These are phyloP conservation scores for Alcis repandata DNA, from an alignment of 2,888 invertebrate genomes.

Conservation along the genomic window DNA sequence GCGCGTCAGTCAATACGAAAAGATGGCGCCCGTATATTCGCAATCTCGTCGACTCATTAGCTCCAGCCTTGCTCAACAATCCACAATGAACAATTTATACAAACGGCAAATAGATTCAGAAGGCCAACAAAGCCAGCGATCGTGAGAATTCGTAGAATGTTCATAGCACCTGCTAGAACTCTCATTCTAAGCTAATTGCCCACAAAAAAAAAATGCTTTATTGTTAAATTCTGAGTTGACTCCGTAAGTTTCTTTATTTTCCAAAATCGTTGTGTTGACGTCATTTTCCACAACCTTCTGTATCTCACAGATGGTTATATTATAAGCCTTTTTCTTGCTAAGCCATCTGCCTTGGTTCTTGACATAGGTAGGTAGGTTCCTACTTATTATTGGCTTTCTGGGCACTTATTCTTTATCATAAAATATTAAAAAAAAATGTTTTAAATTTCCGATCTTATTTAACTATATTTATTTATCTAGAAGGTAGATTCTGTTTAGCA, in stretches of 20 bases:
- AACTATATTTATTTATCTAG: not conserved
- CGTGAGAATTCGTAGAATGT: constrained; percentile 61
- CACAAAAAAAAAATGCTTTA: constrained; percentile 32
- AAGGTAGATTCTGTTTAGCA: constrained; percentile 2
- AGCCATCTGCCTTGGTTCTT: no score
- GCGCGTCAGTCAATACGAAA: constrained; percentile 73
- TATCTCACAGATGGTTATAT: no score
- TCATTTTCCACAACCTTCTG: no score
- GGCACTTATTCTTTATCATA: not conserved
- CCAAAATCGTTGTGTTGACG: not conserved
- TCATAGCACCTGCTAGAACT: constrained; percentile 42
- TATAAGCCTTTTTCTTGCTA: no score
- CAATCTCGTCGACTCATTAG: constrained; percentile 71
- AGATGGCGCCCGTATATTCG: constrained; percentile 76
- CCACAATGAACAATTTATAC: constrained; percentile 70
- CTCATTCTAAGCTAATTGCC: constrained; percentile 30
- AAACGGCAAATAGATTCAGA: constrained; percentile 63
- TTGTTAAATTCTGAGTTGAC: constrained; percentile 2
- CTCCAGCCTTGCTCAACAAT: constrained; percentile 73
- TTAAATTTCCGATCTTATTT: not conserved
- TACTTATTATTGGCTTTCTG: no score
- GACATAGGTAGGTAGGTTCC: no score
- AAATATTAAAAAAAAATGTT: not conserved
- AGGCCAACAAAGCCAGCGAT: constrained; percentile 65
- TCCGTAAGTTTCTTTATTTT: not conserved